Base-by-base conservation (phyloP, 2,113 vertebrate species). In the Scatophagus argus region DNA sequence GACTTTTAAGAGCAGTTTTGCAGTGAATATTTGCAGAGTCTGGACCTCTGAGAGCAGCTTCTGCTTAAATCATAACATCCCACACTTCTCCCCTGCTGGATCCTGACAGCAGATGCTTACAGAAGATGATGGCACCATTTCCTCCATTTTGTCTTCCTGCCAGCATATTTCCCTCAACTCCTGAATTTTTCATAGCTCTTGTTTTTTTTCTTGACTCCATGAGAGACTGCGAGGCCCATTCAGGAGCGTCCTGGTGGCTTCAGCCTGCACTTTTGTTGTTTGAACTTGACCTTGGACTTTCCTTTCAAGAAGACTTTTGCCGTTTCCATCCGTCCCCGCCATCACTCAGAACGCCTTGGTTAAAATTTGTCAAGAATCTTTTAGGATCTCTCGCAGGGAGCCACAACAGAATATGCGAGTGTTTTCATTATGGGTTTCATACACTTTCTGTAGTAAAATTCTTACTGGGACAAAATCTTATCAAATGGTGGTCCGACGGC, bases 111-210 rank as follows among this genome's bases (percentile, higher is more conserved):
- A 21, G 8, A 4, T 5, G 17, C 19, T 9, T 19, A 19, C 32
- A 54, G 31, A 67, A n/a, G 11, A 27, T 6, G 7, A 51, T 58
- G 41, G 39, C 56, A 23, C 16, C 17, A 0, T 31, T 63, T 59
- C 14, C 43, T 39, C 8, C 44, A 44, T 32, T 43, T 55, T 64
- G n/a, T 51, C 41, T 73, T 13, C 56, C 36, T 32, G 36, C 58
- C 5, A 34, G 19, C 25, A 3, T 52, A 17, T 58, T 62, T 54
- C 60, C 21, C 38, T 36, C 8, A 11, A 5, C 51, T 52, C 12
- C 8, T 7, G 51, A 52, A 59, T 70, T 39, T 76, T 61, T 80
- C 34, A 71, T 55, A 21, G 23, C 27, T 34, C n/a, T 58, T 54
- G 8, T 4, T 8, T 44, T 47, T 23, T 49, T 23, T 66, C 7